phyloP scores from a whole-genome alignment of 2,113 vertebrate genomes.

The Equus przewalskii region DNA sequence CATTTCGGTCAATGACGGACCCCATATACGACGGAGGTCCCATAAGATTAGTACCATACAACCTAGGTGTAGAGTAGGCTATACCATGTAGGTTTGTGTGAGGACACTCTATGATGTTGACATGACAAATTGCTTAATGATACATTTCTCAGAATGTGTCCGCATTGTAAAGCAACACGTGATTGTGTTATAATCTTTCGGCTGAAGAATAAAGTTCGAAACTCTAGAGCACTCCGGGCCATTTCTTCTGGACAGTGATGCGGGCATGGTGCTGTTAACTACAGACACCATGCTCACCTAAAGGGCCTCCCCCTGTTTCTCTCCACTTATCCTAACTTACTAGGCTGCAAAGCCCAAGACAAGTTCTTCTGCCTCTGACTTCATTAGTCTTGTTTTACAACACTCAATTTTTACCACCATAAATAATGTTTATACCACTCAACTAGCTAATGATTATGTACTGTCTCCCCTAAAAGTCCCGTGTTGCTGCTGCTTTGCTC shows the following conservation, averaged over 20 bases:
- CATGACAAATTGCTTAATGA: no score
- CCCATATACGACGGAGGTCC: no score
- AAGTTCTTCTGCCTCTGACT: neutral
- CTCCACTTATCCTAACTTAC: neutral
- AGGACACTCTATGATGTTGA: no score
- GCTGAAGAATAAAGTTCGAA: neutral
- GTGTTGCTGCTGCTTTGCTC: rapidly evolving
- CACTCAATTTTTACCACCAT: neutral
- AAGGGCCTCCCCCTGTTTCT: no score
- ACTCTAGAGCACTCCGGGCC: neutral
- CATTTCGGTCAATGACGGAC: no score
- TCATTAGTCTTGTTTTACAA: neutral
- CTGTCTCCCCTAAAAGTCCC: neutral
- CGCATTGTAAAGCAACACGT: no score
- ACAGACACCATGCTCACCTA: neutral
- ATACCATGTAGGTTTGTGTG: no score
- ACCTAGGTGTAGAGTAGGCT: no score
- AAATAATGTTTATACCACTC: no score
- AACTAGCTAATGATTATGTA: neutral
- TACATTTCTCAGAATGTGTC: no score
- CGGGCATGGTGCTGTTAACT: neutral
- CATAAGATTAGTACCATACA: no score
- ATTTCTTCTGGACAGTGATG: neutral
- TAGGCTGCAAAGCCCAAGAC: neutral
- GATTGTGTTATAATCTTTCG: neutral